These are phyloP conservation scores for Thera britannica DNA, from an alignment of 2,888 invertebrate genomes.

Conservation along the genomic window DNA sequence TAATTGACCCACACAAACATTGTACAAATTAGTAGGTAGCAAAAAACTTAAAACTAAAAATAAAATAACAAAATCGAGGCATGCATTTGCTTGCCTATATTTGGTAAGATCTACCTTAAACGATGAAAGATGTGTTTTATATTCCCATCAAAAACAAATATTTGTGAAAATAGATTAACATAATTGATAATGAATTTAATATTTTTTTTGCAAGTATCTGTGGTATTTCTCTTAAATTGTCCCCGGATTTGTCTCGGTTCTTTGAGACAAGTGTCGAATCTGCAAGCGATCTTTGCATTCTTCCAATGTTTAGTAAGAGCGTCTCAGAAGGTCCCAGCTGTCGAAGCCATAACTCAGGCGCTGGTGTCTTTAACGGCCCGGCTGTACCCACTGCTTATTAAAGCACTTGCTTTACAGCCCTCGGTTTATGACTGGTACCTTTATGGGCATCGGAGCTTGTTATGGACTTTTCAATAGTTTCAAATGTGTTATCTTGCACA, in stretches of 20 bases:
- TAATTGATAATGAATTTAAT: no score
- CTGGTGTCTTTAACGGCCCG: conserved; percentile 26
- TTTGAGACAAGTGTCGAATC: background rate
- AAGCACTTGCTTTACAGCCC: conserved; percentile 20
- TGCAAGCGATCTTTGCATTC: background rate
- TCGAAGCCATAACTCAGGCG: conserved; percentile 13
- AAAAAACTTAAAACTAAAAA: no score
- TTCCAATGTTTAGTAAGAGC: conserved; percentile 2
- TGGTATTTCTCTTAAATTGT: no score
- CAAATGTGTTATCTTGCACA: background rate
- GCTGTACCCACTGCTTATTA: conserved; percentile 24
- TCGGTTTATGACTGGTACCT: conserved; percentile 19
- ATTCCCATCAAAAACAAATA: no score
- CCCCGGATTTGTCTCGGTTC: background rate
- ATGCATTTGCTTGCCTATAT: no score
- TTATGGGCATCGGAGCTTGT: conserved; percentile 10
- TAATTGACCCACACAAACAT: no score
- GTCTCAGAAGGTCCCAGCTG: conserved; percentile 19
- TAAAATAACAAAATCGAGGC: no score
- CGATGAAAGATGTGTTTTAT: no score
- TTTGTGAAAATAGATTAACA: no score
- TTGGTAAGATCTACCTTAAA: no score
- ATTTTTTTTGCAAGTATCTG: no score
- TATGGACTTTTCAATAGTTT: conserved; percentile 11
- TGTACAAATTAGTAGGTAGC: no score